Evolutionary conservation across 1,140 invertebrate genomes (phyloP).

Genomic region (Thaumetopoea pityocampa): DNA sequence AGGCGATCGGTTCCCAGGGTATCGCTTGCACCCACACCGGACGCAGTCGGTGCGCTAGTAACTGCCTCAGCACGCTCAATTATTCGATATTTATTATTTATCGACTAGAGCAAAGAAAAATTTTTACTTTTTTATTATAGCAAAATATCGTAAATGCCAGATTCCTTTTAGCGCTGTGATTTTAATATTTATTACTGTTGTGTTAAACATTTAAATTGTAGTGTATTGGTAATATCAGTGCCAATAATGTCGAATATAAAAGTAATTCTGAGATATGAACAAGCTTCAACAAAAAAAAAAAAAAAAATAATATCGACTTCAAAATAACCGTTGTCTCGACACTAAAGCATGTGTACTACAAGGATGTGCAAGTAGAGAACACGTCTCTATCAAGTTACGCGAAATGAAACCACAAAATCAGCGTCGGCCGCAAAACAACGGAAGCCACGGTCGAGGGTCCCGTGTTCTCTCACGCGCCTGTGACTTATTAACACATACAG

Average conservation of each 20-base stretch:
- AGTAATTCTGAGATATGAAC: too few relatives aligned
- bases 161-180: too few relatives aligned
- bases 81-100: slow-evolving; percentile 11
- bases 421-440: slow-evolving; percentile 62
- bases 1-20: slow-evolving; percentile 58
- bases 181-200: too few relatives aligned
- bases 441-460: slow-evolving; percentile 50
- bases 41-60: slow-evolving; percentile 30
- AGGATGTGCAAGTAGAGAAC: slow-evolving; percentile 50
- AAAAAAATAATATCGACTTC: not conserved
- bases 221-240: too few relatives aligned
- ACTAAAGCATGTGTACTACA: slow-evolving; percentile 30
- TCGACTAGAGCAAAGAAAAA: not conserved
- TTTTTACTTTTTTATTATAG: too few relatives aligned
- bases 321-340: slow-evolving; percentile 23
- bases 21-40: slow-evolving; percentile 59
- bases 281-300: too few relatives aligned
- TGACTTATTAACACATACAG: slow-evolving; percentile 41
- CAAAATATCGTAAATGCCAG: too few relatives aligned
- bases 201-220: too few relatives aligned
- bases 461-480: slow-evolving; percentile 36
- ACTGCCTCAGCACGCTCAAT: slow-evolving; percentile 5
- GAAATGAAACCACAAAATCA: slow-evolving; percentile 71
- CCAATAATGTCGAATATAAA: too few relatives aligned
- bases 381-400: slow-evolving; percentile 65